phyloP scores from a whole-genome alignment of 2,888 invertebrate genomes.

The Luffia ferchaultella region DNA sequence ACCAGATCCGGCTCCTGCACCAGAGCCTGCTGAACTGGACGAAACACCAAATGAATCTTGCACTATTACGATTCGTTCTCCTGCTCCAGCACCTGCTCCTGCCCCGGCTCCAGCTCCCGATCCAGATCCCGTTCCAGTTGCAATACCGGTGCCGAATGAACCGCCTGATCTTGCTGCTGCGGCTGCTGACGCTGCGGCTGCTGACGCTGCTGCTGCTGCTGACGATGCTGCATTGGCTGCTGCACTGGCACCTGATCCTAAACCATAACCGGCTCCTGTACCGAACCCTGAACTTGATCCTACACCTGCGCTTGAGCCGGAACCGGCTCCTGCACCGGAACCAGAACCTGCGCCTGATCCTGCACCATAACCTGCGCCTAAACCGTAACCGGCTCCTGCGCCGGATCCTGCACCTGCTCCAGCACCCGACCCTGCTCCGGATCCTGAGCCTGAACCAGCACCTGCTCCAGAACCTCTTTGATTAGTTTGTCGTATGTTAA shows the following conservation, averaged over 20 bases:
- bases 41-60: too few relatives aligned
- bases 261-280: slow-evolving; percentile 3
- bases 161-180: slow-evolving; percentile 6
- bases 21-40: neutral
- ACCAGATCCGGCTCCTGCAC: slow-evolving; percentile 3
- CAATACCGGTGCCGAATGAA: slow-evolving; percentile 5
- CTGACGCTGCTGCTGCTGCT: slow-evolving; percentile 10
- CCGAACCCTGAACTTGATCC: slow-evolving; percentile 2
- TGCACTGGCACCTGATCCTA: slow-evolving; percentile 3
- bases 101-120: slow-evolving; percentile 2
- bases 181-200: slow-evolving; percentile 8
- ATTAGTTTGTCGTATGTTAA: too few relatives aligned
- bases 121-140: neutral
- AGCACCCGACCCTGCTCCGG: slow-evolving; percentile 1
- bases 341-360: neutral
- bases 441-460: slow-evolving; percentile 3
- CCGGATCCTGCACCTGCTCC: slow-evolving; percentile 4
- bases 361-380: neutral
- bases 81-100: slow-evolving; percentile 2
- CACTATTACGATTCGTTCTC: too few relatives aligned
- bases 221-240: slow-evolving; percentile 8
- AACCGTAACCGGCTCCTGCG: slow-evolving; percentile 1
- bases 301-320: slow-evolving; percentile 2
- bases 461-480: neutral
- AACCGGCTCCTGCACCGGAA: neutral